Percentiles rank a stretch among this genome's conserved stretches.
Conservation (phyloP, 2,113 vertebrate species). For the Isichthys henryi region DNA sequence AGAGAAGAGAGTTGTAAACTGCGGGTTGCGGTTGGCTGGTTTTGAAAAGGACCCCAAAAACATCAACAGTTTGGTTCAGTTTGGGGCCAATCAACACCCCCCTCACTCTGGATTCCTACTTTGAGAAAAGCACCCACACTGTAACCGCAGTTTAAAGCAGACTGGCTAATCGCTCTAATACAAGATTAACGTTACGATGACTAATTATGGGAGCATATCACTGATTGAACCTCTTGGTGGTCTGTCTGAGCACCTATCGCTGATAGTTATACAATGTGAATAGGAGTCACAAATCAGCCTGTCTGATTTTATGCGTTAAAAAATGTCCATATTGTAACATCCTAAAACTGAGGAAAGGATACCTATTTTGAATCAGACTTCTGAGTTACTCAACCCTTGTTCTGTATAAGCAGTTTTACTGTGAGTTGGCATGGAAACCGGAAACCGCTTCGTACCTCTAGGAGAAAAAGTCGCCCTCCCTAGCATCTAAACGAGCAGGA, state of each 20-base stretch:
- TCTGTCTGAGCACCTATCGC: neutral
- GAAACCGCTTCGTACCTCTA: slow-evolving; percentile 8
- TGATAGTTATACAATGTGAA: neutral
- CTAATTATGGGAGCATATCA: neutral
- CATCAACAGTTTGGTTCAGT: slow-evolving; percentile 49
- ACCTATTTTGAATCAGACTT: slow-evolving; percentile 1
- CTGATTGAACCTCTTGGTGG: neutral
- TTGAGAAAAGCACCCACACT: neutral
- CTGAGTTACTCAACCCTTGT: slow-evolving; percentile 12
- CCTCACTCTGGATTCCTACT: slow-evolving; percentile 18
- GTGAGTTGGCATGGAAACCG: slow-evolving; percentile 19
- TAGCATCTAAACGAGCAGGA: neutral
- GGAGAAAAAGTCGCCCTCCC: neutral
- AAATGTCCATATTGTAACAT: neutral
- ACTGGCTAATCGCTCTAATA: neutral
- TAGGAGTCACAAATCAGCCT: neutral
- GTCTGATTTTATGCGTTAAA: neutral
- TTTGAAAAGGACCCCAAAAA: slow-evolving; percentile 51
- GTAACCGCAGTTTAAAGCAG: neutral
- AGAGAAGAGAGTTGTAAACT: slow-evolving; percentile 53
- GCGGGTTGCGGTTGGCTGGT: slow-evolving; percentile 48
- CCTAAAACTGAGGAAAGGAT: neutral
- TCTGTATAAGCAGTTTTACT: neutral
- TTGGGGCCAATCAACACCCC: slow-evolving; percentile 27
- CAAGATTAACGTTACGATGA: neutral